A percentile compares a stretch with the other conserved stretches of the same genome.
These are phyloP conservation scores for Hepsetus odoe DNA, from an alignment of 2,113 vertebrate genomes.

Conservation along the genomic window DNA sequence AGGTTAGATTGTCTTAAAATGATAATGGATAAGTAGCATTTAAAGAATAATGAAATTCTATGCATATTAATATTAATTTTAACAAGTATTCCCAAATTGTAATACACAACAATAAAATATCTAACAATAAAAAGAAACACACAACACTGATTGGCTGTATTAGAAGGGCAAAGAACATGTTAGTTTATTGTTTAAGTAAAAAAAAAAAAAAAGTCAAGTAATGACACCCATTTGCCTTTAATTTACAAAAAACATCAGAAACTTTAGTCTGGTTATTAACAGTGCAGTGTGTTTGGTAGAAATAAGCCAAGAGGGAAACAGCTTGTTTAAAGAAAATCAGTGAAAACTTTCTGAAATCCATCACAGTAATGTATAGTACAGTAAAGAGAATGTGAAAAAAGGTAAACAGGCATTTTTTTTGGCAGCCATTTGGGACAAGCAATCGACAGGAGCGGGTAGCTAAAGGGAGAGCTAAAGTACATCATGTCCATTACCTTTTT, in stretches of 20 bases:
- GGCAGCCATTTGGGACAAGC: conserved; percentile 62
- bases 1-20: neutral
- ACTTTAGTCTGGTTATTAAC: neutral
- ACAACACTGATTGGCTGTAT: conserved; percentile 65
- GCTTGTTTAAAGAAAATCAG: conserved; percentile 18
- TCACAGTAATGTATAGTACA: conserved; percentile 58
- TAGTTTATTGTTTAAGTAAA: conserved; percentile 68
- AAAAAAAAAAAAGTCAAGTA: conserved; percentile 58
- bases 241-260: conserved; percentile 47
- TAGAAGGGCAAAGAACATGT: conserved; percentile 52
- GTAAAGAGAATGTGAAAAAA: conserved; percentile 52
- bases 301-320: conserved; percentile 3
- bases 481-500: conserved; percentile 91
- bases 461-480: conserved; percentile 67
- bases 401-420: conserved; percentile 60
- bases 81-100: neutral
- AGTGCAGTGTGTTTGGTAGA: conserved; percentile 34
- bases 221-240: conserved; percentile 52
- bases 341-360: conserved; percentile 55
- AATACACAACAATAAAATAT: neutral
- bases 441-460: conserved; percentile 69
- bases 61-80: neutral
- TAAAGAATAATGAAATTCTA: neutral
- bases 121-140: conserved; percentile 65
- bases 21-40: neutral